These are phyloP conservation scores for Charina bottae DNA, from an alignment of 2,113 vertebrate genomes.

Conservation along the genomic window DNA sequence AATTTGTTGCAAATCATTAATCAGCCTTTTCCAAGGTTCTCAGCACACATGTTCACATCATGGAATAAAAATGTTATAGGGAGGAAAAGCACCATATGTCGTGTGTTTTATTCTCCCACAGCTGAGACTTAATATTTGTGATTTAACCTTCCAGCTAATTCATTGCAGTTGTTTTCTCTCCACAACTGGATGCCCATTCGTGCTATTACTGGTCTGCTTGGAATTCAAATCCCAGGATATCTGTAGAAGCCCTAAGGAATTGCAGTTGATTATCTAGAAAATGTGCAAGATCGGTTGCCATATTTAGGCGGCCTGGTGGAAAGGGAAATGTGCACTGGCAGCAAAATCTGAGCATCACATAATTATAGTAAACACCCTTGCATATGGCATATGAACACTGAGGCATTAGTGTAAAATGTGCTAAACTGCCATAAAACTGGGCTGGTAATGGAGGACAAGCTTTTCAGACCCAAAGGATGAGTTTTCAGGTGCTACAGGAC, in stretches of 20 bases:
- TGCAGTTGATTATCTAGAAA: conserved; percentile 12
- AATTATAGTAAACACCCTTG: background rate
- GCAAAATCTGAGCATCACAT: conserved; percentile 2
- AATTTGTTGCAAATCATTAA: conserved; percentile 38
- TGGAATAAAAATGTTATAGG: background rate
- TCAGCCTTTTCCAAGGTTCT: conserved; percentile 3
- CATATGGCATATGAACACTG: too few species aligned
- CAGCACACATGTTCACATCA: background rate
- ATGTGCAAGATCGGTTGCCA: conserved; percentile 24
- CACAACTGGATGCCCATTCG: conserved; percentile 14
- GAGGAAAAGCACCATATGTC: conserved; percentile 18
- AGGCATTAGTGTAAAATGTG: too few species aligned
- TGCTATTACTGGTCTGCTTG: conserved; percentile 25
- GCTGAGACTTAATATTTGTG: conserved; percentile 38
- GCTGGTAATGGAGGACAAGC: too few species aligned
- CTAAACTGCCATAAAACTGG: too few species aligned
- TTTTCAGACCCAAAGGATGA: too few species aligned
- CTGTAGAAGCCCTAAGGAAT: conserved; percentile 23
- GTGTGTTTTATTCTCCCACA: conserved; percentile 25
- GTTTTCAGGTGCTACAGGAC: too few species aligned
- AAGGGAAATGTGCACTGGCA: background rate
- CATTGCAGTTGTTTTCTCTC: conserved; percentile 29
- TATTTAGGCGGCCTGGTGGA: conserved; percentile 18
- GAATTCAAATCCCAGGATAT: conserved; percentile 48
- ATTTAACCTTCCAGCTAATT: conserved; percentile 36